Base-by-base conservation (phyloP, 2,888 invertebrate genomes). In the Spodoptera littoralis region DNA sequence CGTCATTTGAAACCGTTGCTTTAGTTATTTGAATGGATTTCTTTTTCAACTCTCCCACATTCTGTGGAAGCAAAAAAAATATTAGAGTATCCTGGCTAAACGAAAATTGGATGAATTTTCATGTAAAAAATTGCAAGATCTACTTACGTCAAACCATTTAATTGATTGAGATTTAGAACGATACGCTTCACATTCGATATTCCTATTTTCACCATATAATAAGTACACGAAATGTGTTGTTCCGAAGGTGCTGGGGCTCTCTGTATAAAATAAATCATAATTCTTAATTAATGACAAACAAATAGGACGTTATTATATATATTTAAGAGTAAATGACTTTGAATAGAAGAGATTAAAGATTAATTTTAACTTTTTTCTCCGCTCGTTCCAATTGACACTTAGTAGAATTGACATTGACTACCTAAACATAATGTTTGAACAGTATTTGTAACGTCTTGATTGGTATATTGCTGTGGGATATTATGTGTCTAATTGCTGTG, bases 101-200 rank as follows among this genome's bases (percentile, higher is more conserved):
- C 18, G 3, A 48, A 5, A 22, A 36, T 6, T 36, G 36, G 9
- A 2, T 2, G 0, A 8, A 36, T 36, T 9, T 36, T 36, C 36
- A 2, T 8, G 42, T 52, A 36, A 4, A 0, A 43, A 36, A 12
- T n/a, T 6, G 2, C 13, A 1, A 11, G 9, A 2, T 27, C 42
- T 44, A 73, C 79, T 75, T 63, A 79, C 79, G 18, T 49, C 18
- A 36, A 77, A 70, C 79, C 79, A 79, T 50, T 52, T 59, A 3
- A 75, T 48, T 13, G 62, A 57, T 51, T 77, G 68, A 3, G 60
- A 54, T 54, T 49, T 45, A 8, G 61, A 66, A 9, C 44, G 67
- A 18, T 51, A 68, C 3, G 45, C 47, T 0, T 49, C 63, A 66
- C 79, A 79, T 41, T 64, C 45, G 1, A 79, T 13, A 24, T 65